phyloP scores from a whole-genome alignment of 2,797 vertebrate species.

The Poeciliopsis paucimaculata region DNA sequence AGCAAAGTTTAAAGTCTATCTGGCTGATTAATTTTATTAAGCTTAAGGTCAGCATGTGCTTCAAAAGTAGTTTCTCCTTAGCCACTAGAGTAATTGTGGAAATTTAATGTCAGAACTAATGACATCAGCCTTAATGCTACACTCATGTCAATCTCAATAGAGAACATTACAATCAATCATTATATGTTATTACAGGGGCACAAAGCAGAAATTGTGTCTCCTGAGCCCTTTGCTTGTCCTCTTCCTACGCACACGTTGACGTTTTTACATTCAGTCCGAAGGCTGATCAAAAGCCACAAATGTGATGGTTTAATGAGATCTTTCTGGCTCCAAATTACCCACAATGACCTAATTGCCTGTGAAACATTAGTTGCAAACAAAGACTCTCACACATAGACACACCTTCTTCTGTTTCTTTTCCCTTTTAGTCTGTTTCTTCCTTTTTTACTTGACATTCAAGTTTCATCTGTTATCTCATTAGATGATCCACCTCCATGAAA shows the following conservation, averaged over 20 bases:
- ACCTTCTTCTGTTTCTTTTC: neutral
- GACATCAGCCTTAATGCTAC: neutral
- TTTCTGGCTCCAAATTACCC: conserved; percentile 46
- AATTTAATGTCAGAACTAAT: neutral
- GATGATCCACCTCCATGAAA: neutral
- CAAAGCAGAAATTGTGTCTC: conserved; percentile 13
- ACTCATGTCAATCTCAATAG: neutral
- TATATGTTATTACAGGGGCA: conserved; percentile 16
- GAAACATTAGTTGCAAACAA: conserved; percentile 31
- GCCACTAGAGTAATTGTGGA: too few relatives aligned
- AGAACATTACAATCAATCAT: conserved; percentile 24
- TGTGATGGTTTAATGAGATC: conserved; percentile 52
- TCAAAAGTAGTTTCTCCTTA: neutral
- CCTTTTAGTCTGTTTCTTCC: neutral
- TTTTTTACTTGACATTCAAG: conserved; percentile 10
- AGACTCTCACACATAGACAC: conserved; percentile 12
- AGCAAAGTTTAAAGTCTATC: neutral
- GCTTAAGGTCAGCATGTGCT: neutral
- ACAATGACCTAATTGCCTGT: conserved; percentile 57
- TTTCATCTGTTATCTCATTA: neutral
- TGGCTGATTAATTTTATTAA: neutral
- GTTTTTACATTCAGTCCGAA: conserved; percentile 46
- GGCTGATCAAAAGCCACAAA: conserved; percentile 53
- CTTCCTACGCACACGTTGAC: conserved; percentile 14
- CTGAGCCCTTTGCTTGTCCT: conserved; percentile 29